Percentiles rank a stretch among this genome's conserved stretches.
Conservation (phyloP, 1,140 invertebrate genomes). For the Drosophila watanabei region DNA sequence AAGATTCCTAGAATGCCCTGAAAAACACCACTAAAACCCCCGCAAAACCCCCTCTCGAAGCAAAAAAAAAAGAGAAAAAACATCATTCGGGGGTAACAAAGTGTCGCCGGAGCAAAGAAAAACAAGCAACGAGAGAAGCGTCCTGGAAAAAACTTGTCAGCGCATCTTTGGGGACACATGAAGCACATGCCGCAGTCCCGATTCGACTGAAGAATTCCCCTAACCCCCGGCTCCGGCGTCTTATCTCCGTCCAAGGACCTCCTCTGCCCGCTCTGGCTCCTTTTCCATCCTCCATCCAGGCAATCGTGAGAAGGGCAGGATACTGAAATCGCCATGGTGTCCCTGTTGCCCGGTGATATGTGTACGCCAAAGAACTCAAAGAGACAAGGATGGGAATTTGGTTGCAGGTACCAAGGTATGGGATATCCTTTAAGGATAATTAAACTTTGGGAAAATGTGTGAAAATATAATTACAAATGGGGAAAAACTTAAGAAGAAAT, state of each 20-base stretch:
- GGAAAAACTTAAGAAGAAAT: neutral
- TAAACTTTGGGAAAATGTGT: neutral
- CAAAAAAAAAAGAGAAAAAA: neutral
- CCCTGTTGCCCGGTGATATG: slow-evolving; percentile 38
- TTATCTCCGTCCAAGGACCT: neutral
- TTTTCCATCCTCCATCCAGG: neutral
- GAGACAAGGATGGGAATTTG: no score
- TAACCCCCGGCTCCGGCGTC: neutral
- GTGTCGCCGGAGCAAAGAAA: slow-evolving; percentile 42
- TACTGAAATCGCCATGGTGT: slow-evolving; percentile 16
- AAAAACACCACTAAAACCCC: slow-evolving; percentile 1
- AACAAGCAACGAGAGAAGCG: slow-evolving; percentile 31
- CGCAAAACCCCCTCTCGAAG: no score
- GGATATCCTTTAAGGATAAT: neutral
- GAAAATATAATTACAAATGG: neutral
- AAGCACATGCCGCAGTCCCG: slow-evolving; percentile 54
- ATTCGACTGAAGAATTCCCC: slow-evolving; percentile 16
- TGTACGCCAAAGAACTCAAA: slow-evolving; percentile 17
- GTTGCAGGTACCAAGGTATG: neutral
- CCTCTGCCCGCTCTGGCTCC: neutral
- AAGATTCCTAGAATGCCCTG: slow-evolving; percentile 6
- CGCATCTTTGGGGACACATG: slow-evolving; percentile 56
- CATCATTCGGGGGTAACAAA: slow-evolving; percentile 23
- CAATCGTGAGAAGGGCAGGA: slow-evolving; percentile 39
- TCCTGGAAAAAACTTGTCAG: slow-evolving; percentile 53